phyloP scores from a whole-genome alignment of 2,113 vertebrate genomes.

The Lates calcarifer region DNA sequence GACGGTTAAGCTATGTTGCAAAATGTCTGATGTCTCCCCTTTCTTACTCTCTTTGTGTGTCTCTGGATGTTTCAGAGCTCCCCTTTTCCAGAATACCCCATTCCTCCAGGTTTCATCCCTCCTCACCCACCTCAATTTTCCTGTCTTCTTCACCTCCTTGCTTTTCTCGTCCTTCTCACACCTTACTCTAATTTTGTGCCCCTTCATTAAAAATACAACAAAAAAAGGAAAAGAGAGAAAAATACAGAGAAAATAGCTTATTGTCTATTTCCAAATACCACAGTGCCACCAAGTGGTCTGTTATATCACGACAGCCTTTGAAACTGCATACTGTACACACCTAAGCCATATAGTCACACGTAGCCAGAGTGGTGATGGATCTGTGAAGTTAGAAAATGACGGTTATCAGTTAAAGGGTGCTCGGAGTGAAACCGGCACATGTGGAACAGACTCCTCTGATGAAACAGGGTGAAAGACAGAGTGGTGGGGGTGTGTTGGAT shows the following conservation, averaged over 20 bases:
- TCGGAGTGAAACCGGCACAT: slow-evolving; percentile 33
- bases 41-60: slow-evolving; percentile 38
- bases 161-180: slow-evolving; percentile 39
- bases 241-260: background rate
- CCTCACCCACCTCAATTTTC: slow-evolving; percentile 44
- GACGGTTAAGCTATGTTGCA: slow-evolving; percentile 44
- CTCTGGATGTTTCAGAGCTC: slow-evolving; percentile 32
- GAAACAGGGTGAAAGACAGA: slow-evolving; percentile 50
- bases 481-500: slow-evolving; percentile 26
- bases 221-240: slow-evolving; percentile 14
- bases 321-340: slow-evolving; percentile 8
- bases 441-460: slow-evolving; percentile 48
- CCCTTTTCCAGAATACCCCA: slow-evolving; percentile 3
- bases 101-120: slow-evolving; percentile 24
- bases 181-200: slow-evolving; percentile 53
- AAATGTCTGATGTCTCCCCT: slow-evolving; percentile 38
- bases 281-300: slow-evolving; percentile 82
- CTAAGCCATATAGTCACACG: slow-evolving; percentile 31
- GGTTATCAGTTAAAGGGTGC: slow-evolving; percentile 60
- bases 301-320: background rate
- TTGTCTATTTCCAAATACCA: slow-evolving; percentile 66
- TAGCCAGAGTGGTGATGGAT: slow-evolving; percentile 60
- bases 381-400: slow-evolving; percentile 55
- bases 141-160: slow-evolving; percentile 47
- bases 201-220: slow-evolving; percentile 65